Percentiles rank a stretch among this genome's conserved stretches.
These are phyloP conservation scores for Brachyopa scutellaris DNA, from an alignment of 2,888 invertebrate genomes.

Conservation along the genomic window DNA sequence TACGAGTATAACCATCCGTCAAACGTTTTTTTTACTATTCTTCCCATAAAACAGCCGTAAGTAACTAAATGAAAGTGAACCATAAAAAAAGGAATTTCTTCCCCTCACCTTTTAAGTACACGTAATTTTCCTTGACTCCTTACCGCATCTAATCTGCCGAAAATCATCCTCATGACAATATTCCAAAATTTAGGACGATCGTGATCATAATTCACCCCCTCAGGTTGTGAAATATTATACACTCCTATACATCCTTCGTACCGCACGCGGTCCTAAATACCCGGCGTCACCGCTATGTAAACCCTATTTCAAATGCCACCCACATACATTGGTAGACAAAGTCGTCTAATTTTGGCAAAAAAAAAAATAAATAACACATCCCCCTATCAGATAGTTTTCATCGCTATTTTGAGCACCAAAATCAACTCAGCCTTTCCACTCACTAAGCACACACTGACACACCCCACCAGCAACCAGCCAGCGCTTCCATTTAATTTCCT, in stretches of 20 bases:
- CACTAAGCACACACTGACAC: too few species aligned
- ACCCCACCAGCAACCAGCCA: neutral
- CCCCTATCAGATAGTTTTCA: constrained; percentile 62
- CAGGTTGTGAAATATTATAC: constrained; percentile 32
- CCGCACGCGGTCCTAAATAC: constrained; percentile 55
- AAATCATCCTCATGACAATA: constrained; percentile 15
- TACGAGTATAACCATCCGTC: too few species aligned
- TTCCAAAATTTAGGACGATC: constrained; percentile 24
- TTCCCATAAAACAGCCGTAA: constrained; percentile 6
- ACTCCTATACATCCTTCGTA: constrained; percentile 43
- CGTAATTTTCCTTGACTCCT: constrained; percentile 12
- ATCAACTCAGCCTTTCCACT: constrained; percentile 42
- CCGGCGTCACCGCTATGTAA: constrained; percentile 23
- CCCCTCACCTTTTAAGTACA: neutral
- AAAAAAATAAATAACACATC: constrained; percentile 23
- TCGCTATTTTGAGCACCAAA: constrained; percentile 56
- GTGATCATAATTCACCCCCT: constrained; percentile 29
- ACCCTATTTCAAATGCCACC: constrained; percentile 33
- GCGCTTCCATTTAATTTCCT: constrained; percentile 55
- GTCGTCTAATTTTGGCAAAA: constrained; percentile 29
- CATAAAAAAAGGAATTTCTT: constrained; percentile 9
- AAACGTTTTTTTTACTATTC: too few species aligned
- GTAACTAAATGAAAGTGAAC: constrained; percentile 22
- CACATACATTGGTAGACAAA: constrained; percentile 34
- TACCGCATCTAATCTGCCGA: neutral